These are phyloP conservation scores for Pseudoips prasinana DNA, from an alignment of 2,888 invertebrate species.

Conservation along the genomic window DNA sequence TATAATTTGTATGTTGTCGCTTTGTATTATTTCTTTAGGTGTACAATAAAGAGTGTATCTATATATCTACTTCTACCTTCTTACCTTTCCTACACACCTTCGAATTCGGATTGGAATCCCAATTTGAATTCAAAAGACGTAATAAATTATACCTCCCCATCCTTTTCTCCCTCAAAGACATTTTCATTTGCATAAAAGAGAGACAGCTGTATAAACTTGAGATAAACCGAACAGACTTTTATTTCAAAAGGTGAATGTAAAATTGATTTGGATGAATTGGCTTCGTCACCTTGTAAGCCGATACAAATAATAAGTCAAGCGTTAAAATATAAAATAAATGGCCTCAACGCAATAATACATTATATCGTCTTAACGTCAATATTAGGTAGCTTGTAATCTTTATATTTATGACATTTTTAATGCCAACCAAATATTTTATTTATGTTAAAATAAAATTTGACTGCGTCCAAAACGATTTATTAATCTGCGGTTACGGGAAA, in stretches of 20 bases:
- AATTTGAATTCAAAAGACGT: constrained; percentile 16
- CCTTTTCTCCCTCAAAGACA: constrained; percentile 24
- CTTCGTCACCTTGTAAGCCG: constrained; percentile 36
- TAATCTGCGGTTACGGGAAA: too few species aligned
- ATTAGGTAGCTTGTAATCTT: constrained; percentile 13
- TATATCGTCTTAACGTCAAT: constrained; percentile 20
- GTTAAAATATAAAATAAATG: constrained; percentile 19
- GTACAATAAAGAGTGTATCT: too few species aligned
- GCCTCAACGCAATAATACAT: constrained; percentile 1
- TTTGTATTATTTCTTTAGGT: too few species aligned
- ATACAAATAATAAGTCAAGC: constrained; percentile 36
- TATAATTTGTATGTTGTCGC: too few species aligned
- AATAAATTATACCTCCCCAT: constrained; percentile 21
- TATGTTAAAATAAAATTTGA: too few species aligned
- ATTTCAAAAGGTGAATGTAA: too few species aligned
- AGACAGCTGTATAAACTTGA: constrained; percentile 17
- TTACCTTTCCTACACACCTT: too few species aligned
- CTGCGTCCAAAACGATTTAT: too few species aligned
- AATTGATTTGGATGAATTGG: constrained; percentile 55
- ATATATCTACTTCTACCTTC: too few species aligned
- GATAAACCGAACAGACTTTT: constrained; percentile 17
- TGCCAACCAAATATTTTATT: too few species aligned
- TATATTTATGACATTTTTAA: constrained; percentile 23
- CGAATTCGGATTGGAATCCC: too few species aligned
- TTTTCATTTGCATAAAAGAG: constrained; percentile 26